A percentile compares a stretch with the other conserved stretches of the same genome.
Conservation (phyloP, 2,113 vertebrate species). For the Myotis davidii region DNA sequence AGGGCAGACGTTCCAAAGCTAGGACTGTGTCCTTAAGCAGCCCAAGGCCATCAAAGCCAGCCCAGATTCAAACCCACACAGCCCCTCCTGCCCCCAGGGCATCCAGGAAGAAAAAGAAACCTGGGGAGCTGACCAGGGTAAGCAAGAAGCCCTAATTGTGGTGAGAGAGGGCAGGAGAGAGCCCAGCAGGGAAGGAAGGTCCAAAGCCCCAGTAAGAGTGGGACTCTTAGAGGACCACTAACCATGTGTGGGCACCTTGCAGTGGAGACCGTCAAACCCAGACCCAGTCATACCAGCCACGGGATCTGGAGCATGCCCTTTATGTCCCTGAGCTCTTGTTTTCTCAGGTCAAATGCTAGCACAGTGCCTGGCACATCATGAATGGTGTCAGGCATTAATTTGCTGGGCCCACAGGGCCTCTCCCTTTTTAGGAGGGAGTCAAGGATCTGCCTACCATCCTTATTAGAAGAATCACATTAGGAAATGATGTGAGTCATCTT, state of each 20-base stretch:
- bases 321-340: background rate
- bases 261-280: background rate
- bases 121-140: background rate
- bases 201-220: background rate
- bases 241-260: background rate
- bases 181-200: background rate
- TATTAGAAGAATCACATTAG: background rate
- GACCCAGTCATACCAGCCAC: accelerated
- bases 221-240: background rate
- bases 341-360: background rate
- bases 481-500: background rate
- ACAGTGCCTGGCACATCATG: background rate
- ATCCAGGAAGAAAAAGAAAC: background rate
- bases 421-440: background rate
- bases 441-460: background rate
- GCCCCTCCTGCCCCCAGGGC: background rate
- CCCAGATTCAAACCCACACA: background rate
- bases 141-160: background rate
- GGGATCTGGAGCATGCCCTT: background rate
- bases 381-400: background rate
- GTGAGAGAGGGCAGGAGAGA: background rate
- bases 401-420: background rate
- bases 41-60: background rate
- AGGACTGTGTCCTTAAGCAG: background rate
- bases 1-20: background rate